Base-by-base conservation (phyloP, 2,888 invertebrate species). In the Apamea sordens region DNA sequence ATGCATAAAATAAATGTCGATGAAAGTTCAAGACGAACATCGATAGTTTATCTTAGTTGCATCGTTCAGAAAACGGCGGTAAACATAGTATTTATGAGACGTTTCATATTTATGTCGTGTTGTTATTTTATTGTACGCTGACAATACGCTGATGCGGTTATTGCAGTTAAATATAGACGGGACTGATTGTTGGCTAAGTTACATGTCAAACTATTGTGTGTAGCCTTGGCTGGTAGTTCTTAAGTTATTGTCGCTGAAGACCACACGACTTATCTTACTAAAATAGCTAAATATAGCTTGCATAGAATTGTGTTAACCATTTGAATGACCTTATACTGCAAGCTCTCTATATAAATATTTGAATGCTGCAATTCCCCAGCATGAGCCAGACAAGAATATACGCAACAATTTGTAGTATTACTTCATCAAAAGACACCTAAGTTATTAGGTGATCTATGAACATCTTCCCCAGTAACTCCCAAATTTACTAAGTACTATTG, bases 121-220 rank as follows among this genome's bases (percentile, higher is more conserved):
- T 50, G 50, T 64, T 21, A 28, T 64, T 50, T 64, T 82, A 85
- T 85, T 74, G 81, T 85, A 81, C 24, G 41, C 32, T n/a, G 18
- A 71, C 61, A 79, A 71, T 67, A 47, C 44, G 28, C 15, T 50
- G 47, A 50, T n/a, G 84, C 64, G 47, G 56, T 28, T 41, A n/a
- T 28, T 47, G 36, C 15, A 71, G 59, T 67, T 85, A 84, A 80
- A 70, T 70, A 84, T 84, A 79, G 50, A 36, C 21, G 21, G 1
- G 7, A 0, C 63, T 50, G 41, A 70, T 70, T 61, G 80, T 67
- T 11, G 65, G 36, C 5, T 28, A 28, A 79, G 71, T 80, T 71
- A 59, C 59, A 50, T 36, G 47, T 50, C 18, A 41, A 73, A 59
- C 32, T 50, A 15, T 41, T 36, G 8, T 50, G 21, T 36, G 21